Evolutionary conservation across 2,797 vertebrate species (phyloP).

Genomic region (Tolypeutes matacus): DNA sequence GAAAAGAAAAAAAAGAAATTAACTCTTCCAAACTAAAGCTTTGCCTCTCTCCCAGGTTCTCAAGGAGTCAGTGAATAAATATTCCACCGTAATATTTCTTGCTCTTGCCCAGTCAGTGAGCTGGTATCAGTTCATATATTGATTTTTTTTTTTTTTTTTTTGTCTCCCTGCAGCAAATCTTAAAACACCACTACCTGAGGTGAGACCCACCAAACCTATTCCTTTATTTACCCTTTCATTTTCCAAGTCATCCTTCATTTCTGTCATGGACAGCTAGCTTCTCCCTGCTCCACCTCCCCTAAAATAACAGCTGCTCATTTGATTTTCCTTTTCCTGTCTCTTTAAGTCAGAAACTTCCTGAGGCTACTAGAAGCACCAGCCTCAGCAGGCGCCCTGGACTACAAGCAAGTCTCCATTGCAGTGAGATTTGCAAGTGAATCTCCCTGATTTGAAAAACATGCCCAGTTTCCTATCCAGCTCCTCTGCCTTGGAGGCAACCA

Average conservation of each 20-base stretch:
- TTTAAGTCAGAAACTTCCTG: slow-evolving; percentile 79
- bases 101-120: background rate
- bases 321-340: slow-evolving; percentile 67
- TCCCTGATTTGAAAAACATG: slow-evolving; percentile 37
- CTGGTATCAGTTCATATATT: background rate
- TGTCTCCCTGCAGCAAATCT: background rate
- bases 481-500: slow-evolving; percentile 16
- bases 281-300: background rate
- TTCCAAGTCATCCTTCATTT: background rate
- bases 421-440: slow-evolving; percentile 82
- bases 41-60: background rate
- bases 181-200: background rate
- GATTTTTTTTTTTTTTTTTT: slow-evolving; percentile 37
- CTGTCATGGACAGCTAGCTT: background rate
- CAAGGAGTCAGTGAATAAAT: background rate
- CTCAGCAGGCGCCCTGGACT: slow-evolving; percentile 35
- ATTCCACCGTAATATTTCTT: background rate
- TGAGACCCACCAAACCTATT: background rate
- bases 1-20: slow-evolving; percentile 14
- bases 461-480: background rate
- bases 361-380: background rate
- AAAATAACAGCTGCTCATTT: background rate
- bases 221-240: background rate
- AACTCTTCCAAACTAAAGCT: background rate
- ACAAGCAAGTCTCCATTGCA: slow-evolving; percentile 60